These are phyloP conservation scores for Phyllotreta cruciferae DNA, from an alignment of 2,888 invertebrate genomes.

Conservation along the genomic window DNA sequence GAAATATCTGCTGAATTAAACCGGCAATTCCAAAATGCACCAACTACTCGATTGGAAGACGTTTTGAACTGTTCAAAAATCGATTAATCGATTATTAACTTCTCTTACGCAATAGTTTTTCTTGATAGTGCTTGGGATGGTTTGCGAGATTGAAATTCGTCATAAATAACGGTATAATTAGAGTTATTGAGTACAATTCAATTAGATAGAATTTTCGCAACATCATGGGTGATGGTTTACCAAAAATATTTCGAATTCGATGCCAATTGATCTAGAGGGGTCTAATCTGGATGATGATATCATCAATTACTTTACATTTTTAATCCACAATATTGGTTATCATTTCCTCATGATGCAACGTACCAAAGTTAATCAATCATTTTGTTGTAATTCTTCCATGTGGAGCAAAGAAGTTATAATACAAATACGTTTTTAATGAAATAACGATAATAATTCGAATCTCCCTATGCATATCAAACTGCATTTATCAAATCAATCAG, in stretches of 20 bases:
- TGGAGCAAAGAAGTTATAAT: no score
- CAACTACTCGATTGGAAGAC: no score
- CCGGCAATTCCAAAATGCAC: no score
- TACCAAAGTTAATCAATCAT: no score
- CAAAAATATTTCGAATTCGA: slow-evolving; percentile 7
- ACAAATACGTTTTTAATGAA: background rate
- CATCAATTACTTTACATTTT: background rate
- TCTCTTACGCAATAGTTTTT: no score
- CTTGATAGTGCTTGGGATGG: no score
- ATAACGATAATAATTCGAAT: background rate
- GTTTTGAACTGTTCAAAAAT: no score
- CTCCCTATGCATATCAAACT: slow-evolving; percentile 7
- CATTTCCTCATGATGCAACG: no score
- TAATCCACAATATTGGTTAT: no score
- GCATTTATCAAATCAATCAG: slow-evolving; percentile 15
- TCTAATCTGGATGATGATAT: slow-evolving; percentile 14
- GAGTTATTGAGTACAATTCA: slow-evolving; percentile 17
- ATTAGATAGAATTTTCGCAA: slow-evolving; percentile 7
- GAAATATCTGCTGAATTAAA: no score
- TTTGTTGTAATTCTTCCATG: no score
- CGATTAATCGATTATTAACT: no score
- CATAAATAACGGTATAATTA: slow-evolving; percentile 10
- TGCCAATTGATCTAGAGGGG: slow-evolving; percentile 7
- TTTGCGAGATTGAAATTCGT: slow-evolving; percentile 1
- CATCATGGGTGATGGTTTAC: slow-evolving; percentile 6